Evolutionary conservation across 2,113 vertebrate genomes (phyloP).

Genomic region (Ardeotis arabs): DNA sequence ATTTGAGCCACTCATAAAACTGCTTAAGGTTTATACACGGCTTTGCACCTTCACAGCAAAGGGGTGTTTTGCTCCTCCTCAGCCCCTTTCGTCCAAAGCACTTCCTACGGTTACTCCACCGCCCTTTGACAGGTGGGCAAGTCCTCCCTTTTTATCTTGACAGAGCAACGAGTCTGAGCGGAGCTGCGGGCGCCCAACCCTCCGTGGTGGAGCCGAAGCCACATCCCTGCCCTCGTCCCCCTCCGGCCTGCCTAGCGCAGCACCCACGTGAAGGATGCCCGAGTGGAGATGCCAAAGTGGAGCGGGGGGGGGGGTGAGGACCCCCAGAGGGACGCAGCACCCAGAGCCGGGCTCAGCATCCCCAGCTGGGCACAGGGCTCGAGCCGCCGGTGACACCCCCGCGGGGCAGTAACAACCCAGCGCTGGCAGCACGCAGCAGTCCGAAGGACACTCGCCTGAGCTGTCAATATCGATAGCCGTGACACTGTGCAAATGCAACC

Average conservation of each 20-base stretch:
- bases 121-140: background rate
- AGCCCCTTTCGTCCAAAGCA: background rate
- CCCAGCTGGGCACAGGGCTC: accelerated
- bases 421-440: background rate
- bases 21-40: background rate
- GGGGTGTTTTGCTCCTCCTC: background rate
- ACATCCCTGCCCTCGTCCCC: background rate
- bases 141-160: background rate
- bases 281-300: accelerated
- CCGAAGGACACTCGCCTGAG: background rate
- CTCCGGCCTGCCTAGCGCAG: accelerated
- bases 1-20: background rate
- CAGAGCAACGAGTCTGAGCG: accelerated
- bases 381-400: accelerated
- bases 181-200: background rate
- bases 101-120: background rate
- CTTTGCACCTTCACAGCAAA: background rate
- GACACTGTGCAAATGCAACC: background rate
- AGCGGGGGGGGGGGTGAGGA: too few relatives aligned
- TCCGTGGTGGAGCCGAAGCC: background rate
- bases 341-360: background rate
- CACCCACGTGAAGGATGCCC: accelerated
- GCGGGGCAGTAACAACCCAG: background rate
- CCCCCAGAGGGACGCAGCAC: background rate
- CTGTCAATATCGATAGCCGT: background rate